phyloP scores from a whole-genome alignment of 2,113 vertebrate genomes.

The Caranx ignobilis region DNA sequence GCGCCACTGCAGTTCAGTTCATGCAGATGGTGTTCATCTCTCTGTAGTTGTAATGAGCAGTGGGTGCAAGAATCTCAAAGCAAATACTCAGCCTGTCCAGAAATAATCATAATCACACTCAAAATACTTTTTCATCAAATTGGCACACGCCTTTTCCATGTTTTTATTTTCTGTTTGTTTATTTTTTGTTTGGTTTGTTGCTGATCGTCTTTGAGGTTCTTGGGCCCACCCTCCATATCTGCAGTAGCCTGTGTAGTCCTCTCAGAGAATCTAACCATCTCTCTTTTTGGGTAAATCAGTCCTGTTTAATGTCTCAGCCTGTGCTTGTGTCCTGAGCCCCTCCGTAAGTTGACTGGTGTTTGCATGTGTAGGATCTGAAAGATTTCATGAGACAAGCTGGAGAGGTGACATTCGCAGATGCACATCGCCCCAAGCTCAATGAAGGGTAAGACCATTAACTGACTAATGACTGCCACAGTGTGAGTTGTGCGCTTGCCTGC shows the following conservation, averaged over 20 bases:
- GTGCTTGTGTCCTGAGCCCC: constrained; percentile 44
- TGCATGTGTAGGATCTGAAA: constrained; percentile 95
- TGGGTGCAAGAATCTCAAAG: constrained; percentile 76
- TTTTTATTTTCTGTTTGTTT: neutral
- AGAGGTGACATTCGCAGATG: constrained; percentile 98
- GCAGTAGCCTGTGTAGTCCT: constrained; percentile 70
- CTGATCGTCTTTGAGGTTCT: constrained; percentile 63
- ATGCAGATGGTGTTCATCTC: constrained; percentile 85
- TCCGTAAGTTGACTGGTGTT: constrained; percentile 80
- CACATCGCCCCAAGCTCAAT: constrained; percentile 96
- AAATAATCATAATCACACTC: neutral
- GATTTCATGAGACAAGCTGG: constrained; percentile 99
- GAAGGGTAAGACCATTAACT: constrained; percentile 88
- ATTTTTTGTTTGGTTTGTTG: neutral
- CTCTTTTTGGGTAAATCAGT: constrained; percentile 86
- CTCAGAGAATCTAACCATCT: constrained; percentile 72
- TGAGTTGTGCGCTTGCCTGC: neutral
- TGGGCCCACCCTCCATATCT: constrained; percentile 69
- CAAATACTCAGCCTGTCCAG: neutral
- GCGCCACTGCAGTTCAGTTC: constrained; percentile 80
- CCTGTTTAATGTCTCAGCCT: constrained; percentile 61
- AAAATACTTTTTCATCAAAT: constrained; percentile 20
- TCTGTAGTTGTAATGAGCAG: constrained; percentile 65
- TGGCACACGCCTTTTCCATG: neutral
- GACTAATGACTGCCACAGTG: neutral